Evolutionary conservation across 1,140 invertebrate species (phyloP), one percentile per base, ranked within the genome.

Genomic region (Pogonomyrmex barbatus): DNA sequence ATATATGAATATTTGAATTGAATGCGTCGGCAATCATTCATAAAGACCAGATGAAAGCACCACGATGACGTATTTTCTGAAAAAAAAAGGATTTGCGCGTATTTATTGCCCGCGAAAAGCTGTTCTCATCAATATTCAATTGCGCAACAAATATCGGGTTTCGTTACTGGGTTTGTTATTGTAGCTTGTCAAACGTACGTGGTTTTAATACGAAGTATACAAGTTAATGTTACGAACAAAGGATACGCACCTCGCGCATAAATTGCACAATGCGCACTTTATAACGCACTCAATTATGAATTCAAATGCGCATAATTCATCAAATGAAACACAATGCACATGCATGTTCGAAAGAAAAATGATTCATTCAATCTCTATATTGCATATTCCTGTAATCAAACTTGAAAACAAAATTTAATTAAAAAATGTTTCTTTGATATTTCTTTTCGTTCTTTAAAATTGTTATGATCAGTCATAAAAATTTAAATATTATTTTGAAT

Each of bases 151-250:
- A 68, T 79, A 67, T 52, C 60, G 12, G 30, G 36, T 67, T 67
- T 70, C 14, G 33, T 14, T 42, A 81, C n/a, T 70, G 17, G 33
- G 39, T 81, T 70, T 54, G 78, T 81, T 81, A 70, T 68, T 56
- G 47, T n/a, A 14, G 39, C 33, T 17, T 45, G 36, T 81, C 77
- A 68, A 54, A 54, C 24, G 33, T 60, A 65, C 78, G 50, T 60
- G 36, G 45, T 58, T 81, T 70, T 70, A 56, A 70, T 68, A 45
- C 24, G 9, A 54, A 42, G 2, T 45, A 12, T 70, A 56, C 36
- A 70, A 52, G 24, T 62, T 56, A 56, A 70, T 65, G 60, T 70
- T 58, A 47, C 17, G 36, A 14, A 56, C 70, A 81, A 70, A 70
- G 39, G n/a, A 81, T 54, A 45, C 45, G 5, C 12, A 14, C n/a